Conservation (phyloP, 2,113 vertebrate genomes). For the Leucopsar rothschildi region DNA sequence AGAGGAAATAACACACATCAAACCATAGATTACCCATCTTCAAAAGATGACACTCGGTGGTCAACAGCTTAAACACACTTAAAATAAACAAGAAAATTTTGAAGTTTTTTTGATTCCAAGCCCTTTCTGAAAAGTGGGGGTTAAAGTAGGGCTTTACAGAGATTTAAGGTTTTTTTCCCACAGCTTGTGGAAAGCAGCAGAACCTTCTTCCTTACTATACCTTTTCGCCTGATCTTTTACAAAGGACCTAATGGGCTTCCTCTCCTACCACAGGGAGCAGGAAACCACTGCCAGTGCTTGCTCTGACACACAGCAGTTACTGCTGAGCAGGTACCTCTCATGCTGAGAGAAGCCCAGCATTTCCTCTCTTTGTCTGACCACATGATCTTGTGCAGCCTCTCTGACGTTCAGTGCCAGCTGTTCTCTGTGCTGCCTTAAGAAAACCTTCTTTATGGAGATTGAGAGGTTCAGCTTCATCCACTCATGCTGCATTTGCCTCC, state of each 20-base stretch:
- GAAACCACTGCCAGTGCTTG: background rate
- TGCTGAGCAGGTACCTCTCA: background rate
- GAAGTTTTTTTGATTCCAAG: background rate
- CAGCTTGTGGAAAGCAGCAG: background rate
- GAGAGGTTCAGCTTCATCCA: background rate
- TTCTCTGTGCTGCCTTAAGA: background rate
- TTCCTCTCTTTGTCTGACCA: background rate
- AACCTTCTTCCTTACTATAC: background rate
- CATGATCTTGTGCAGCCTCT: background rate
- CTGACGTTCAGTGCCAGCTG: rapidly evolving
- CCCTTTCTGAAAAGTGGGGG: background rate
- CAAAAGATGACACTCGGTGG: background rate
- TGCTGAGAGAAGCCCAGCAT: background rate
- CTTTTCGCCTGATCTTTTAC: background rate
- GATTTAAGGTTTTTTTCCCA: background rate
- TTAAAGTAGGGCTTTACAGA: background rate
- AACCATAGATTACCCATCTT: background rate
- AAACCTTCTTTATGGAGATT: background rate
- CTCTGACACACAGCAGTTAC: background rate
- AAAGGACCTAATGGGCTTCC: background rate
- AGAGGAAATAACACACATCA: background rate
- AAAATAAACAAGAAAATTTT: background rate
- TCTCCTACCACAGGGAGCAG: background rate
- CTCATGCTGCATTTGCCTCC: background rate
- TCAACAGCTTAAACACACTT: background rate